Percentiles rank a stretch among this genome's conserved stretches.
Conservation (phyloP, 2,797 vertebrate genomes). For the Euthynnus affinis region DNA sequence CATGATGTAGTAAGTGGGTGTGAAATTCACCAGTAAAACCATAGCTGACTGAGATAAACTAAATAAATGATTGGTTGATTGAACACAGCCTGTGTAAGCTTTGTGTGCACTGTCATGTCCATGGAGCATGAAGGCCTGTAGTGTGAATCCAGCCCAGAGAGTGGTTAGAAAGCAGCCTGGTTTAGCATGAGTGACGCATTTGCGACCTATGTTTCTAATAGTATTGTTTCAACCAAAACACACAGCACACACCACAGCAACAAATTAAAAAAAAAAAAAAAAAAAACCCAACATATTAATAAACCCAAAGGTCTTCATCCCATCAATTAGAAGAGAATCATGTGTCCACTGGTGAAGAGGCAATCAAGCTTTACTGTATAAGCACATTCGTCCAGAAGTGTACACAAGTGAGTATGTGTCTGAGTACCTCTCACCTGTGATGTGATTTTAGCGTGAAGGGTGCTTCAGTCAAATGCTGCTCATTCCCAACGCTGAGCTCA, state of each 20-base stretch:
- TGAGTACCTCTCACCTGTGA: slow-evolving; percentile 79
- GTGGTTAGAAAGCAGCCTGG: neutral
- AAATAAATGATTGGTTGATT: neutral
- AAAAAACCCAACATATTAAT: slow-evolving; percentile 11
- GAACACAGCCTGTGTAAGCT: neutral
- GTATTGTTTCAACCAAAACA: neutral
- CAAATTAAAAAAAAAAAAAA: slow-evolving; percentile 4
- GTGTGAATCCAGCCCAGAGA: neutral
- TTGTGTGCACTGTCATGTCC: neutral
- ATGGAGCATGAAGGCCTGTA: neutral
- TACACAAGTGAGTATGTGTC: slow-evolving; percentile 61
- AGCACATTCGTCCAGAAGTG: slow-evolving; percentile 65
- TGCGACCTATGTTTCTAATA: neutral
- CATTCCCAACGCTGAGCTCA: slow-evolving; percentile 60
- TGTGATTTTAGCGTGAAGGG: slow-evolving; percentile 79
- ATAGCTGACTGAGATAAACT: slow-evolving; percentile 7
- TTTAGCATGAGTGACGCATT: neutral
- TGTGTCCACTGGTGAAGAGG: slow-evolving; percentile 52
- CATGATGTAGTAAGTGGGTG: neutral
- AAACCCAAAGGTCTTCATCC: slow-evolving; percentile 34
- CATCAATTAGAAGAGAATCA: slow-evolving; percentile 56
- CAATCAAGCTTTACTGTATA: slow-evolving; percentile 60
- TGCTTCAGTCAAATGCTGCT: slow-evolving; percentile 79
- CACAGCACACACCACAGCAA: slow-evolving; percentile 9
- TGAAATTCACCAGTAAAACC: neutral